Percentiles rank a stretch among this genome's conserved stretches.
Conservation (phyloP, 2,113 vertebrate species). For the Morone chrysops region DNA sequence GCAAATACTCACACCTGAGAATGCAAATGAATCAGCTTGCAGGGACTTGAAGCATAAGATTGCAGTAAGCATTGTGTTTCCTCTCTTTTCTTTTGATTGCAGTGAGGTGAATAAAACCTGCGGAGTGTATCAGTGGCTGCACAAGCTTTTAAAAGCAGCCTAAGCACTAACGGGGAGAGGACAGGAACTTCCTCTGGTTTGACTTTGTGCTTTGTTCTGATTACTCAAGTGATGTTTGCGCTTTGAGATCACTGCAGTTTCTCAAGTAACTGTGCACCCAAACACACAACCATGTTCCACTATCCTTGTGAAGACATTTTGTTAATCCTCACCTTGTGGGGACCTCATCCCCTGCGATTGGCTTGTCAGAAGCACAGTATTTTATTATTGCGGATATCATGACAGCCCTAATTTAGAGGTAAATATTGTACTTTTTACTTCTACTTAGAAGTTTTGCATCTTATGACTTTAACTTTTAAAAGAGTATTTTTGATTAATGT, state of each 20-base stretch:
- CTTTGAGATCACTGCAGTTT: background rate
- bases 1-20: too few relatives aligned
- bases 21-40: background rate
- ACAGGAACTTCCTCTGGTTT: conserved; percentile 44
- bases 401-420: too few relatives aligned
- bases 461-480: too few relatives aligned
- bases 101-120: background rate
- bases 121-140: background rate
- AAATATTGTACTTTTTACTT: too few relatives aligned
- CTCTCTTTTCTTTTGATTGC: background rate
- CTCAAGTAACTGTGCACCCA: background rate
- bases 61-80: background rate
- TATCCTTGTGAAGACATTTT: background rate
- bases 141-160: background rate
- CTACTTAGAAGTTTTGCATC: too few relatives aligned
- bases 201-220: conserved; percentile 19
- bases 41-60: background rate
- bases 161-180: background rate
- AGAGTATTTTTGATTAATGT: too few relatives aligned
- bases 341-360: too few relatives aligned
- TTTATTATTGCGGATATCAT: too few relatives aligned
- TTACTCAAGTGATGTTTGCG: background rate
- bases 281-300: background rate
- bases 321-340: too few relatives aligned
- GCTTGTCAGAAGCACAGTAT: too few relatives aligned